Evolutionary conservation across 2,888 invertebrate species (phyloP), one percentile per base, ranked within the genome.

Genomic region (Acronicta alni): DNA sequence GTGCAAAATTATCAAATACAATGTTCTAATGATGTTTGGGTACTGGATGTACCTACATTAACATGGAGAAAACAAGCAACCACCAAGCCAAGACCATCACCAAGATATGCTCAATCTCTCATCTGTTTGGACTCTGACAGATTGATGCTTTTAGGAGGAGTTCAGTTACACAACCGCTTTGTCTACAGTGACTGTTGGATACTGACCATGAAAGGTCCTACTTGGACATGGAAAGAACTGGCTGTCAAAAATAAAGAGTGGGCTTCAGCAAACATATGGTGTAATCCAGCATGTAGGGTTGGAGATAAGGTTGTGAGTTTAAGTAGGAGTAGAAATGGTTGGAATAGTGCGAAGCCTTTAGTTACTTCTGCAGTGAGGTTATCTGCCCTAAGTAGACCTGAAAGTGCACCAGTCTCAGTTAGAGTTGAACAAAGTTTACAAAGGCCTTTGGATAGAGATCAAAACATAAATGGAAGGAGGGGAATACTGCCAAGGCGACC

Each of bases 61-160:
- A 95, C 89, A 46, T 99, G 99, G 99, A 95, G 95, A 75, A 96
- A 97, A 82, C 97, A 97, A 78, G 93, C 95, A 43, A 97, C 97
- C 46, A 94, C 95, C 0, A 96, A 95, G 67, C 94, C 95, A 0
- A 96, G 96, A 73, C 98, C 98, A 2, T 94, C 95, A n/a, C 96
- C 97, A 23, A 94, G 99, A 68, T 99, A 99, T 92, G 98, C 98
- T 8, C 99, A 99, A 83, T 98, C 98, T n/a, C 97, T 99, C 85
- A 96, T 98, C 56, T 95, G 95, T 51, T 86, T 99, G 60, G 97
- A 98, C 87, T 96, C 96, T 52, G 94, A 96, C 44, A 96, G 98
- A 89, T 89, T 98, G 65, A 94, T 99, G 81, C 95, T 98, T 26
- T 93, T 98, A 74, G 98, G 98, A 39, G 99, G 99, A 42, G 98